Base-by-base conservation (phyloP, 2,797 vertebrate species). In the Galaxias olidus region DNA sequence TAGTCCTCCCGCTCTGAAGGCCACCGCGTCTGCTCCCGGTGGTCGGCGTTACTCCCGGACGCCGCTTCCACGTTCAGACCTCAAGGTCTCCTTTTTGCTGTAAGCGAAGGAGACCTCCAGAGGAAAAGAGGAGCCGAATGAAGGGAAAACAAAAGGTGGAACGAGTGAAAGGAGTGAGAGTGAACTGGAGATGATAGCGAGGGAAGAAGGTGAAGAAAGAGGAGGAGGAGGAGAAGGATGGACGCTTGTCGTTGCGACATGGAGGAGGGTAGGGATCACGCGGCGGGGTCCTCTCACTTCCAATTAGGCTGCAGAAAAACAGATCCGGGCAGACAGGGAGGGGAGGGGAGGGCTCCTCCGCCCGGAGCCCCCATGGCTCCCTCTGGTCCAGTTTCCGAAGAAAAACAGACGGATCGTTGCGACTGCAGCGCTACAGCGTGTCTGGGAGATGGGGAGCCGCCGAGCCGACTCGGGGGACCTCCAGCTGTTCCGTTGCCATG, bases 291-390 rank as follows among this genome's bases (percentile, higher is more conserved):
- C 77, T 86, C 62, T 60, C 52, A 45, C 77, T 77, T 81, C 87
- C 86, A 91, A 89, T 92, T 90, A 91, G 83, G 80, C 65, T 69
- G 63, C 74, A 71, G 71, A 81, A 85, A 82, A 85, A 75, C 80
- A 72, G 47, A 80, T 74, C 78, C 79, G 66, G 64, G 65, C 70
- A 80, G 83, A 76, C 68, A 57, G 69, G 72, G 70, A 68, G 66
- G 77, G 82, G 66, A 70, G 62, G 69, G 72, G 71, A 68, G 66
- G 76, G 82, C 66, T 71, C 61, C 68, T 87, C 79, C 72, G 70
- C 82, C 87, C 81, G 78, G 78, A 85, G 81, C 73, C 66, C 48
- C 45, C 86, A 88, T 84, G 79, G 70, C 75, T 91, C 89, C 88
- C 88, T 65, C 76, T 69, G 82, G 89, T 78, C 86, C 83, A 86